Evolutionary conservation across 2,888 invertebrate genomes (phyloP), one percentile per base, ranked within the genome.

Genomic region (Platerodrilus igneus): DNA sequence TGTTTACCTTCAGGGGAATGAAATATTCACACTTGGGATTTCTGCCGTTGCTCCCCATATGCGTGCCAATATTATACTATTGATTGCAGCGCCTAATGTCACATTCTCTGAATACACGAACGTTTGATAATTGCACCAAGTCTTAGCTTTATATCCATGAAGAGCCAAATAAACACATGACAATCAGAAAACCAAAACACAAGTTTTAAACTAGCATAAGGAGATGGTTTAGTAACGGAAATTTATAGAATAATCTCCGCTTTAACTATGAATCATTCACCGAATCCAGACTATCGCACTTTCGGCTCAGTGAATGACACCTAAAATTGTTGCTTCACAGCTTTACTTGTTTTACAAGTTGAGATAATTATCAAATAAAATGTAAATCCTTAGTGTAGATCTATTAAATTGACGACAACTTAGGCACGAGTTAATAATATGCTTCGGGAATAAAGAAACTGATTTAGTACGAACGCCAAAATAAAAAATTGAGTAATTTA

Each of bases 211-310:
- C 22, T 44, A 50, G 50, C 43, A 41, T 46, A 48, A 45, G 39
- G 51, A 47, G 50, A 47, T 52, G 49, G 51, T 50, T 55, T 54
- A 55, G 51, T 52, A 53, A 49, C 51, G 56, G 55, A 57, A 58
- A 58, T 58, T 57, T 50, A 52, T 49, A 48, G 53, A 57, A 59
- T 57, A 50, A 57, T 55, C 56, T 56, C 49, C 53, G 47, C 55
- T 54, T 56, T 56, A 56, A 57, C 56, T 57, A 47, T 50, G 47
- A 50, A 49, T 54, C 47, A 52, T 57, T 57, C 52, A 54, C 53
- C 39, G 41, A 36, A 43, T 44, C 41, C 43, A 33, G 44, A 47
- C 47, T 47, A 47, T 44, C 47, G 47, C 27, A 47, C 41, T 44
- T 47, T 44, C 47, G 30, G 34, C 29, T 37, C 43, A 44, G 47